Conservation (phyloP, 2,797 vertebrate species). For the Scleropages formosus region DNA sequence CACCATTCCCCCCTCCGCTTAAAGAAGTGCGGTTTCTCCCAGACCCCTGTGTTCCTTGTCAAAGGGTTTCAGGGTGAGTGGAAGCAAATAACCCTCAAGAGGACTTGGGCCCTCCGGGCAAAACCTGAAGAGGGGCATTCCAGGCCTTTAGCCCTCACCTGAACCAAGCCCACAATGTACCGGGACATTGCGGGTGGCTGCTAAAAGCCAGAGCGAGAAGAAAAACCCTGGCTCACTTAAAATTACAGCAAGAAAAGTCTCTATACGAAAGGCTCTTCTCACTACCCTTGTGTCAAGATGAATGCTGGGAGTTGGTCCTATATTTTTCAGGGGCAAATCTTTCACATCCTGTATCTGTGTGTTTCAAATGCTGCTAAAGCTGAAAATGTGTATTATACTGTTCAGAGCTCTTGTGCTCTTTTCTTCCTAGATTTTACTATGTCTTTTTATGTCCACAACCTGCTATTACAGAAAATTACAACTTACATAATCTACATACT, state of each 20-base stretch:
- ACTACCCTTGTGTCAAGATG: neutral
- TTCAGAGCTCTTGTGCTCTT: slow-evolving; percentile 36
- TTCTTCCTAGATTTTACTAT: slow-evolving; percentile 48
- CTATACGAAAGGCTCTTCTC: neutral
- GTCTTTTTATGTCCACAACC: slow-evolving; percentile 29
- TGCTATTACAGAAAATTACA: slow-evolving; percentile 59
- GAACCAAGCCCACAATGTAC: neutral
- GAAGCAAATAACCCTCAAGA: no score
- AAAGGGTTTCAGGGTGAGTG: no score
- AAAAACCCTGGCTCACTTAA: neutral
- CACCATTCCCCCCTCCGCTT: no score
- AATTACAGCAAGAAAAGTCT: neutral
- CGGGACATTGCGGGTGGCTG: slow-evolving; percentile 22
- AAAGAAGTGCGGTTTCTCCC: neutral
- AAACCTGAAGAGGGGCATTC: neutral
- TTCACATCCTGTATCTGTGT: slow-evolving; percentile 15
- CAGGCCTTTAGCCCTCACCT: neutral
- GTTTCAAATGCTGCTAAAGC: slow-evolving; percentile 23
- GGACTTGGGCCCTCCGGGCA: no score
- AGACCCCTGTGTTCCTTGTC: neutral
- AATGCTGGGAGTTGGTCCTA: slow-evolving; percentile 14
- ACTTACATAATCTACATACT: slow-evolving; percentile 53
- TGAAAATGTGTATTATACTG: slow-evolving; percentile 40
- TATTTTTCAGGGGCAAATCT: slow-evolving; percentile 10
- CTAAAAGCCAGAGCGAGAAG: slow-evolving; percentile 39